Evolutionary conservation across 1,140 invertebrate species (phyloP), one percentile per base, ranked within the genome.

Genomic region (Mercenaria mercenaria): DNA sequence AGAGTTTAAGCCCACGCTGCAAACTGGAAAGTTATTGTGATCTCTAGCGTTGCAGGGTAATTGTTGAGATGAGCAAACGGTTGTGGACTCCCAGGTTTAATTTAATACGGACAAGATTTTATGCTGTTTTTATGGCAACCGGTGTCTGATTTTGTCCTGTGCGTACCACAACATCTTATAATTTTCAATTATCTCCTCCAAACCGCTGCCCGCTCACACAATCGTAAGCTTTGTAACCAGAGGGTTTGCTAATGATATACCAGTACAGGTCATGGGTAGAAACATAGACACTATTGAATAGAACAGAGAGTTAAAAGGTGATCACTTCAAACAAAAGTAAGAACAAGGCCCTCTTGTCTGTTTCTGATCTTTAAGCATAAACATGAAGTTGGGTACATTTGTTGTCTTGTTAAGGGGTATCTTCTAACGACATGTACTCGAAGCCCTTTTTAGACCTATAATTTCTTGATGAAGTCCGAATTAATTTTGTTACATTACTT

Each of bases 51-150:
- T 80, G 56, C 32, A 43, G 18, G 23, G 76, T 69, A 67, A 88
- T 88, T 56, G 74, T 67, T 26, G 18, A 50, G 61, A 64, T 72
- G 59, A 67, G 39, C 86, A 61, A 61, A 80, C 34, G 29, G 61
- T 32, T 39, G 52, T 32, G 61, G 79, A 37, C 34, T 56, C 43
- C 64, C 20, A 29, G 0, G 43, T 56, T 67, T 88, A 88, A 88
- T 88, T 88, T 81, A 81, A 88, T 88, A 88, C 86, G 32, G 41
- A 56, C 59, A 47, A 15, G n/a, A 34, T 88, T 88, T 88, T 88
- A 88, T 88, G 39, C 39, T 72, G 26, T 32, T 88, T 88, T 88
- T 81, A 88, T 88, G 29, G 41, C 77, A 52, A 32, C 37, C 74
- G 52, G 18, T 88, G 86, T 88, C 77, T 88, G 47, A 52, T 11